Evolutionary conservation across 2,888 invertebrate species (phyloP).

Genomic region (Ommatoiulus sabulosus): DNA sequence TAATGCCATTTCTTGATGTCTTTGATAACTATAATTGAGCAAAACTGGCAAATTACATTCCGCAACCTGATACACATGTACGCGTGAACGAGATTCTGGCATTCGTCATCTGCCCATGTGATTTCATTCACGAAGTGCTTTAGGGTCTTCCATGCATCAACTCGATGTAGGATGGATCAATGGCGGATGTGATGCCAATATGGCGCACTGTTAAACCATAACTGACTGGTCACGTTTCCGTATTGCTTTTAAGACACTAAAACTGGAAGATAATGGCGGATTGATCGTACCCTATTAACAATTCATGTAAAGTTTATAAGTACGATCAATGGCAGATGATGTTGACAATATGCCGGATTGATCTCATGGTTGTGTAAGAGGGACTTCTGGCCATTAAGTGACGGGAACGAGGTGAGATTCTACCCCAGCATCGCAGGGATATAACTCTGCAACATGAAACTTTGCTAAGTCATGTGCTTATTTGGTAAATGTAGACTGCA

Average conservation of each 20-base stretch:
- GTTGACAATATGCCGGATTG: neutral
- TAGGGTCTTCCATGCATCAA: neutral
- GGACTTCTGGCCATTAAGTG: neutral
- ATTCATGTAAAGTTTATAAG: too few relatives aligned
- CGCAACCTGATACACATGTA: neutral
- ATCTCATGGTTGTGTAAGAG: neutral
- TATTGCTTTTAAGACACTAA: too few relatives aligned
- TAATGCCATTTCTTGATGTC: neutral
- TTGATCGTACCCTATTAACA: too few relatives aligned
- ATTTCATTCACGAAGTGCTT: neutral
- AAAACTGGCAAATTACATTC: neutral
- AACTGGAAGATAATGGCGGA: too few relatives aligned
- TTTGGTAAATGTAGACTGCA: too few relatives aligned
- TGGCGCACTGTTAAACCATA: too few relatives aligned
- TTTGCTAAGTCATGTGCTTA: too few relatives aligned
- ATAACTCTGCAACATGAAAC: too few relatives aligned
- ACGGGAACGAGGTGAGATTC: too few relatives aligned
- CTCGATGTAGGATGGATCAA: neutral
- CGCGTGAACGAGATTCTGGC: neutral
- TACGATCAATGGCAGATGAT: neutral
- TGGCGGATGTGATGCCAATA: neutral
- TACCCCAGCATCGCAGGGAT: too few relatives aligned
- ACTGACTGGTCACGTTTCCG: too few relatives aligned
- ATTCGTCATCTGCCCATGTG: neutral
- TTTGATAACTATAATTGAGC: slow-evolving; percentile 30